Base-by-base conservation (phyloP, 2,888 invertebrate genomes). In the Thecophora atra region DNA sequence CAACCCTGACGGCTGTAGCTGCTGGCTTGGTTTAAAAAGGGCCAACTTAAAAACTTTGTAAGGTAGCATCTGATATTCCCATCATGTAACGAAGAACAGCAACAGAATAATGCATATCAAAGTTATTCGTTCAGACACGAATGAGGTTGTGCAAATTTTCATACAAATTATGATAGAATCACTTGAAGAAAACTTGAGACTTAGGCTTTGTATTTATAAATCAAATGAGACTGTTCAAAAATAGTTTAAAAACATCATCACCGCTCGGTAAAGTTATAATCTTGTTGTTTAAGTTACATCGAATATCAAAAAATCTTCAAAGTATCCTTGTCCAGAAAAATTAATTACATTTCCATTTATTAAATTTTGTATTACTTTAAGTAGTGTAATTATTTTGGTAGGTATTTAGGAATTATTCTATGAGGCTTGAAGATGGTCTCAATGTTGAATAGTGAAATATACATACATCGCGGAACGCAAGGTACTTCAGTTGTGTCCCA, bases 391-490 rank as follows among this genome's bases (percentile, higher is more conserved):
- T 21, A 52, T 51, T 42, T 47, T 64, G 11, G 13, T 64, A 26
- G 13, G 47, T 24, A 15, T 24, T 44, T 44, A 19, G 15, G 5
- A 8, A 44, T 64, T 44, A 42, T 64, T 64, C 19, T 64, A 24
- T 21, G 24, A 42, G 24, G 21, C 26, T 26, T 17, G 52, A 21
- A 15, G 52, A 63, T 37, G 62, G 51, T 63, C 51, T 63, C 52
- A 70, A 30, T 70, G 70, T 70, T 70, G 63, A 52, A 52, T 70
- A 70, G 70, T 70, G n/a, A 70, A 70, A 70, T 70, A 63, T 70
- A 70, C 62, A 64, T 60, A 30, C 28, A 56, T 21, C 60, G 47
- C 64, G 21, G 30, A 44, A 58, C 11, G 44, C 42, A 11, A 58
- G n/a, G n/a, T 30, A 52, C 15, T 67, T 30, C 58, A 8, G 13